A percentile compares a stretch with the other conserved stretches of the same genome.
Evolutionary conservation across 2,797 vertebrate genomes (phyloP).

Genomic region (Halcyon leucocephala): DNA sequence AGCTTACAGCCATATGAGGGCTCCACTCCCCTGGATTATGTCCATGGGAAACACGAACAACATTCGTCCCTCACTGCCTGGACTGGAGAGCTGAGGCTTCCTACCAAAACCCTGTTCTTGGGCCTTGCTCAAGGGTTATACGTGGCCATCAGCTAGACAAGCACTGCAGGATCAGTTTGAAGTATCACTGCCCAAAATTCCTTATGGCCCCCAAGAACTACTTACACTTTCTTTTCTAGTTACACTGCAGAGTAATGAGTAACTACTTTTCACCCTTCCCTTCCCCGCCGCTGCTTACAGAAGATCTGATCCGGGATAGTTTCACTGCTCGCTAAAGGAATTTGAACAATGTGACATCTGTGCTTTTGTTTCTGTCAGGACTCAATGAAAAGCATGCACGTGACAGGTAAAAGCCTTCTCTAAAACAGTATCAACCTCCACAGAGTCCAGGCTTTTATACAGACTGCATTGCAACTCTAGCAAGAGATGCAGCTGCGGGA

Average conservation of each 20-base stretch:
- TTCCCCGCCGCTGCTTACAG: background rate
- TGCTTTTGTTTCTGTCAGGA: conserved; percentile 11
- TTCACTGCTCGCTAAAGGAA: background rate
- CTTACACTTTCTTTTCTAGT: background rate
- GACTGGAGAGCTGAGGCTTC: background rate
- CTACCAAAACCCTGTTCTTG: background rate
- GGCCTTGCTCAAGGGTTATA: background rate
- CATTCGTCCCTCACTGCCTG: background rate
- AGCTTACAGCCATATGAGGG: accelerated
- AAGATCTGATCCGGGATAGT: background rate
- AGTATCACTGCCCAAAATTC: background rate
- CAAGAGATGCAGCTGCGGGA: background rate
- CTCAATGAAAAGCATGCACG: background rate
- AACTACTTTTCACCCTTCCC: background rate
- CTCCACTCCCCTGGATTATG: background rate
- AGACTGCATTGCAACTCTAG: background rate
- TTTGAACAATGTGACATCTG: background rate
- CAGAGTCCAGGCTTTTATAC: background rate
- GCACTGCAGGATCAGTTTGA: accelerated
- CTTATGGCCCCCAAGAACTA: background rate
- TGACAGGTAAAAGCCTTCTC: conserved; percentile 39
- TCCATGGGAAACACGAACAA: background rate
- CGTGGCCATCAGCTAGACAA: accelerated
- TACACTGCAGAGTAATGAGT: background rate
- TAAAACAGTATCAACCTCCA: background rate